A percentile compares a stretch with the other conserved stretches of the same genome.
phyloP scores from a whole-genome alignment of 2,113 vertebrate species.

The Motacilla tschutschensis region DNA sequence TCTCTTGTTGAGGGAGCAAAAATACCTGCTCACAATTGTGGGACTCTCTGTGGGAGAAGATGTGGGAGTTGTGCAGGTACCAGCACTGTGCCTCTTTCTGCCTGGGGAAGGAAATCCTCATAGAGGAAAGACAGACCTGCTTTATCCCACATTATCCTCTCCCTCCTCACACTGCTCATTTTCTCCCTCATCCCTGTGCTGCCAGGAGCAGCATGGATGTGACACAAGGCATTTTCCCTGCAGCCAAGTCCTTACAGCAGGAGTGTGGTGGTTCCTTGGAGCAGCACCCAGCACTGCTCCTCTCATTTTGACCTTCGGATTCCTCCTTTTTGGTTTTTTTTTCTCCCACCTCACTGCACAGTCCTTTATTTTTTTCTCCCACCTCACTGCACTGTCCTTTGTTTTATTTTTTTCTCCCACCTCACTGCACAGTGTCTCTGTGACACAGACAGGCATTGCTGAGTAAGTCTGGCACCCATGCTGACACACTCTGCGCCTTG shows the following conservation, averaged over 20 bases:
- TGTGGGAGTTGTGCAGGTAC: neutral
- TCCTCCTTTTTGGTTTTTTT: neutral
- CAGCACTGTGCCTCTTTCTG: neutral
- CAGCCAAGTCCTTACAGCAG: conserved; percentile 41
- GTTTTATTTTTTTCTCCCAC: neutral
- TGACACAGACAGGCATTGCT: conserved; percentile 36
- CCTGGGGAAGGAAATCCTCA: neutral
- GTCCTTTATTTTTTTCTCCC: neutral
- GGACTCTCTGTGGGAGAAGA: neutral
- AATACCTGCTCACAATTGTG: neutral
- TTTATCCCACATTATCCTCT: neutral
- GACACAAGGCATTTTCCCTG: conserved; percentile 28
- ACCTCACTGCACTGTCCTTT: neutral
- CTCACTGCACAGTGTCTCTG: neutral
- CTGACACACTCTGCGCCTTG: conserved; percentile 18
- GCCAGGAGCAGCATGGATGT: conserved; percentile 24
- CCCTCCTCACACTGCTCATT: neutral
- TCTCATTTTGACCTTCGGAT: conserved; percentile 19
- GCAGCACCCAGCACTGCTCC: conserved; percentile 11
- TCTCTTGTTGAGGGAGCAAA: neutral
- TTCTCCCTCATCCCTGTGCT: conserved; percentile 3
- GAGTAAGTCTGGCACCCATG: conserved; percentile 54
- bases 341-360: neutral
- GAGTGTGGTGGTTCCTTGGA: neutral
- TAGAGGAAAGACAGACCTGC: neutral